Conservation (phyloP, 2,113 vertebrate species). For the Hydropotes inermis region DNA sequence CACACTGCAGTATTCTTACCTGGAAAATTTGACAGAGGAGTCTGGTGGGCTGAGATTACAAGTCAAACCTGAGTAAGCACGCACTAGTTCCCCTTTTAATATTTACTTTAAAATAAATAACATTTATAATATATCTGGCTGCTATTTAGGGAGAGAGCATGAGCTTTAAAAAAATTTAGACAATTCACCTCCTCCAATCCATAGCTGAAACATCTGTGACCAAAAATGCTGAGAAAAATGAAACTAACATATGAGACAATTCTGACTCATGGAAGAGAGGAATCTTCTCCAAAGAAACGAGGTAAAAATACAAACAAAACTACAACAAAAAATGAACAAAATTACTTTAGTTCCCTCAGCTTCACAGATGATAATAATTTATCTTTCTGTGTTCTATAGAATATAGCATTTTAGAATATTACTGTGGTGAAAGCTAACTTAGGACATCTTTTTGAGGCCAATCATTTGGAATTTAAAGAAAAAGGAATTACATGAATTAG, state of each 20-base stretch:
- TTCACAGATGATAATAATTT: background rate
- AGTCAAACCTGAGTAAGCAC: accelerated
- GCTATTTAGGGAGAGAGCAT: background rate
- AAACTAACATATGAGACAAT: background rate
- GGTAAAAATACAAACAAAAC: background rate
- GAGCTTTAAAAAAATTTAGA: background rate
- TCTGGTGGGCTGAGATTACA: background rate
- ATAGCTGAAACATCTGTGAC: background rate
- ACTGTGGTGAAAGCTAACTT: background rate
- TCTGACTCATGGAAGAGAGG: background rate
- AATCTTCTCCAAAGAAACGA: background rate
- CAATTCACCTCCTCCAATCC: background rate
- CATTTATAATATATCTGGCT: background rate
- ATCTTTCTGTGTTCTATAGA: background rate
- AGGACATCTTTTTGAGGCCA: background rate
- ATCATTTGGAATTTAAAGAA: background rate
- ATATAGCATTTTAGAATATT: background rate
- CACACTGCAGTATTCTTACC: background rate
- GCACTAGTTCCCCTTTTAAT: background rate
- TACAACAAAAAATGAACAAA: background rate
- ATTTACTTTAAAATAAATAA: background rate
- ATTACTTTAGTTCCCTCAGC: background rate
- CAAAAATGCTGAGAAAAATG: background rate
- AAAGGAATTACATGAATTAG: background rate
- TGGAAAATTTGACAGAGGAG: background rate